phyloP scores from a whole-genome alignment of 1,140 invertebrate species.

The Epicauta chinensis region DNA sequence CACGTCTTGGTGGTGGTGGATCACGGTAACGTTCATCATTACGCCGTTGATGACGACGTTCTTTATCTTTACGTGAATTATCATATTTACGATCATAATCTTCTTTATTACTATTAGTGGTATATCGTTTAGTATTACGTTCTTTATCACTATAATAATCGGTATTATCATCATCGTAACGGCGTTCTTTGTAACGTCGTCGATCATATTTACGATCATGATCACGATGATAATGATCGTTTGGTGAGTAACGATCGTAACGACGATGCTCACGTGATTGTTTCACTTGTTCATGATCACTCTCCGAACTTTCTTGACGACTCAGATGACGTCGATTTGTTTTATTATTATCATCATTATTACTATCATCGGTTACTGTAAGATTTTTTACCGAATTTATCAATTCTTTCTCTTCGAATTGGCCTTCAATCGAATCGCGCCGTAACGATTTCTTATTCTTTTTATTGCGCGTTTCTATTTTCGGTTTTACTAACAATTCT shows the following conservation, averaged over 20 bases:
- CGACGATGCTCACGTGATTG: background rate
- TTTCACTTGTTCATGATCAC: conserved; percentile 31
- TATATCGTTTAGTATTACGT: conserved; percentile 30
- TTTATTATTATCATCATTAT: background rate
- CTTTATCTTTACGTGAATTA: conserved; percentile 33
- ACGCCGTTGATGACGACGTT: conserved; percentile 28
- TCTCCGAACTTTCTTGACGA: conserved; percentile 36
- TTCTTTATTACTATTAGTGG: too few relatives aligned
- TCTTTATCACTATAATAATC: conserved; percentile 41
- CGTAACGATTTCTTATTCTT: background rate
- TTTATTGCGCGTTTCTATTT: background rate
- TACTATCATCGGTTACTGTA: conserved; percentile 32
- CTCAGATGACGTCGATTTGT: conserved; percentile 22
- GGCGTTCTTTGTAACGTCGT: conserved; percentile 40
- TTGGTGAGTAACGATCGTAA: conserved; percentile 15
- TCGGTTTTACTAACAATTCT: background rate
- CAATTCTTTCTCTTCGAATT: conserved; percentile 22
- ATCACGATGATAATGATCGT: conserved; percentile 14
- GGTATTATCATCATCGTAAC: conserved; percentile 40
- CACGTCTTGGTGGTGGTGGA: conserved; percentile 28
- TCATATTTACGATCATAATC: conserved; percentile 40
- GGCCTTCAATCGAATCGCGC: conserved; percentile 10
- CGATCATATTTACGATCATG: conserved; percentile 40
- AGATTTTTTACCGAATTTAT: conserved; percentile 31
- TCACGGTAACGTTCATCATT: conserved; percentile 20